phyloP scores from a whole-genome alignment of 2,113 vertebrate species.

The Hyperopisus bebe region DNA sequence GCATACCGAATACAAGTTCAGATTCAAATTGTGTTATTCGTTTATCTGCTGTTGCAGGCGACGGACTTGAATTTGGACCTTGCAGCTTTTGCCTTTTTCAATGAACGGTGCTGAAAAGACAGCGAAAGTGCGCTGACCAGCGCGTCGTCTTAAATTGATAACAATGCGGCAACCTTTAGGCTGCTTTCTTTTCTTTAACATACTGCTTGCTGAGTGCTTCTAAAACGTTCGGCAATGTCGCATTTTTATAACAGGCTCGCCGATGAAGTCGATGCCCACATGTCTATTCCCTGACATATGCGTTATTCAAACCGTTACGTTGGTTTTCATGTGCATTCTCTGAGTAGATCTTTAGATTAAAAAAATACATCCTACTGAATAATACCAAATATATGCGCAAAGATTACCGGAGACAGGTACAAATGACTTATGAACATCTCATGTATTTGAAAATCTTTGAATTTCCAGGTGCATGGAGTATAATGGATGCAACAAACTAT shows the following conservation, averaged over 20 bases:
- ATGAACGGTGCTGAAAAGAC: conserved; percentile 15
- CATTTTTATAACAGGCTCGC: not conserved
- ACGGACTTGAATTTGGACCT: not conserved
- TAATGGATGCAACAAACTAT: not conserved
- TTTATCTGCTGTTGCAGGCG: not conserved
- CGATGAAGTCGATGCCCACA: not conserved
- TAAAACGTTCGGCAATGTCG: not conserved
- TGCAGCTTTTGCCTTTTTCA: not conserved
- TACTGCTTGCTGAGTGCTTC: not conserved
- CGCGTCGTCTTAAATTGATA: not conserved
- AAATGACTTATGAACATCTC: not conserved
- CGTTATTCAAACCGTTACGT: not conserved
- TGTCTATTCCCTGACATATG: not conserved
- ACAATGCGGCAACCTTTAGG: not conserved
- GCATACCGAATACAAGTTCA: not conserved
- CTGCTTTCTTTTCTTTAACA: not conserved
- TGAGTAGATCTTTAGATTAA: not conserved
- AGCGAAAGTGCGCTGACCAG: not conserved
- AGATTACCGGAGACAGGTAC: not conserved
- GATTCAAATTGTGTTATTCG: not conserved
- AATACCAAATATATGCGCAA: not conserved
- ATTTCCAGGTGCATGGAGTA: not conserved
- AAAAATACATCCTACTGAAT: not conserved
- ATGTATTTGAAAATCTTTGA: not conserved
- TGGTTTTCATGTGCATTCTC: not conserved